These are phyloP conservation scores for Peromyscus attwateri DNA, from an alignment of 2,797 vertebrate genomes.

Conservation along the genomic window DNA sequence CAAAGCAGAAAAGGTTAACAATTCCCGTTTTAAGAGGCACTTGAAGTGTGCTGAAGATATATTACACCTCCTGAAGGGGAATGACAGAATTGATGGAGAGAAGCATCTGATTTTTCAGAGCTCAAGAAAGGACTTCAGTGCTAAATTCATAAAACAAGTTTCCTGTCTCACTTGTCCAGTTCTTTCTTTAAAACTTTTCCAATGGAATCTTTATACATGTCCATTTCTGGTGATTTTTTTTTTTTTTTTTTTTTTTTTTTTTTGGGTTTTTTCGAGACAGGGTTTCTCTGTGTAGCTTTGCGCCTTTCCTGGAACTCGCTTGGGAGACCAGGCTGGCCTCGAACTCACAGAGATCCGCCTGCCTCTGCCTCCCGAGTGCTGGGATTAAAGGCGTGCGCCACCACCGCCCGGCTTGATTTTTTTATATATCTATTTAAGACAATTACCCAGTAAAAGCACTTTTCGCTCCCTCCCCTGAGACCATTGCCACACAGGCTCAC, in stretches of 20 bases:
- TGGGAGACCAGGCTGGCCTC: no score
- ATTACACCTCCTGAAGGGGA: constrained; percentile 48
- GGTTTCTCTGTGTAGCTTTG: no score
- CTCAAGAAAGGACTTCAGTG: constrained; percentile 65
- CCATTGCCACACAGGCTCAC: neutral
- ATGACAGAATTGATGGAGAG: neutral
- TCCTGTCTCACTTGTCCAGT: neutral
- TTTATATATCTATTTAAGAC: neutral
- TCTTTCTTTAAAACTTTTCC: constrained; percentile 61
- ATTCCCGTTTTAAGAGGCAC: constrained; percentile 62
- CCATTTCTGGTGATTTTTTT: constrained; percentile 53
- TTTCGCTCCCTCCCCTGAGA: neutral
- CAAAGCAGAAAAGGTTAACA: constrained; percentile 7
- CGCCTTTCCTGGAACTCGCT: no score
- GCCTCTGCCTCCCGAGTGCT: no score
- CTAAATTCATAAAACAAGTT: constrained; percentile 44
- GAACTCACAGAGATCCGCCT: no score
- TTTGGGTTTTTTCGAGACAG: no score
- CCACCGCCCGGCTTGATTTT: no score
- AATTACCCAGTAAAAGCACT: constrained; percentile 31
- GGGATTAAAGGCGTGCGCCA: no score
- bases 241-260: no score
- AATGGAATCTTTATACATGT: constrained; percentile 44
- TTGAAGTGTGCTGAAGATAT: constrained; percentile 58
- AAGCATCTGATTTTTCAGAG: constrained; percentile 65